Evolutionary conservation across 2,888 invertebrate genomes (phyloP), one percentile per base, ranked within the genome.

Genomic region (Odontothrips loti): DNA sequence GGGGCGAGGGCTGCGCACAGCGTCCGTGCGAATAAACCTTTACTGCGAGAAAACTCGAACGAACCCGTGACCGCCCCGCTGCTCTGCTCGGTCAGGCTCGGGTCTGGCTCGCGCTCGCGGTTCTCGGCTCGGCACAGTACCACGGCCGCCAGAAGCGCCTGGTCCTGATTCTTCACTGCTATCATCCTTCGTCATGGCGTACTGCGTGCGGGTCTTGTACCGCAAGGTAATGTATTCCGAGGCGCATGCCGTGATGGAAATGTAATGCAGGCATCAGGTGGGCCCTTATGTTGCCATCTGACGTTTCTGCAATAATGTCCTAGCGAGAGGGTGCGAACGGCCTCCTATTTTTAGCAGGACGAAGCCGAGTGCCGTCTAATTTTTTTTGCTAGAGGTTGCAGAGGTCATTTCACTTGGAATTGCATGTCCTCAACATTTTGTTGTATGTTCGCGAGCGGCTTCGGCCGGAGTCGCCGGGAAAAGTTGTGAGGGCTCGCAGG

Each of bases 371-470:
- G 27, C 68, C 68, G 68, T 43, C 3, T 10, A 75, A 75, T 75
- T 75, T 75, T 75, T n/a, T 75, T 27, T 75, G 68, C 27, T 75
- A 75, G 68, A 75, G 68, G 68, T 75, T 75, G 68, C 68, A 75
- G 68, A 75, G 68, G 68, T 75, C 68, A 75, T 75, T 23, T 75
- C 68, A 12, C 23, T 75, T 75, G 23, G 9, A 58, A 20, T 58
- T 15, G 58, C 34, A 43, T 43, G 58, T 58, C 1, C 58, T 9
- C 20, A 15, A 15, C 58, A 15, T 0, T 58, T 58, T 58, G 12
- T 58, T 58, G 58, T 15, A 15, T 58, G 20, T 20, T 58, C 20
- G 15, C 58, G 34, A 2, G 34, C 6, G 58, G 58, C 20, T 20
- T 15, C 0, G 58, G 58, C 34, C 34, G 34, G 34, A 43, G 34